These are phyloP conservation scores for Falco naumanni DNA, from an alignment of 2,797 vertebrate genomes.

Conservation along the genomic window DNA sequence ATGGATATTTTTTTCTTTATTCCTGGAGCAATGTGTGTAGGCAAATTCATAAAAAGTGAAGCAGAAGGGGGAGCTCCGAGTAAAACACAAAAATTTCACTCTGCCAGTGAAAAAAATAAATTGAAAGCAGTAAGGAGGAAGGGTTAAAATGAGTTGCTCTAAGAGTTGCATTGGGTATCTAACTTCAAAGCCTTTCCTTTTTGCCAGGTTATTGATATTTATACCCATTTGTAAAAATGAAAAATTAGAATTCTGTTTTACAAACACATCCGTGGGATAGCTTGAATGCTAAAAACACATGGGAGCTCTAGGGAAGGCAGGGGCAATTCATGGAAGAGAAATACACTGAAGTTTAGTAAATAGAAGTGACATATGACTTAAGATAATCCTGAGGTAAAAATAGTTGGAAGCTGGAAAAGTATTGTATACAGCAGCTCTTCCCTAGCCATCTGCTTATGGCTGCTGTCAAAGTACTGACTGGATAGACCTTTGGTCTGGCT, in stretches of 20 bases:
- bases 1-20: background rate
- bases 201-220: background rate
- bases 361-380: background rate
- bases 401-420: background rate
- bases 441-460: background rate
- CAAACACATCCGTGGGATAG: background rate
- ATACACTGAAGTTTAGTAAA: background rate
- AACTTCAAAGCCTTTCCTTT: background rate
- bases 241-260: background rate
- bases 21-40: background rate
- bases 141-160: background rate
- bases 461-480: background rate
- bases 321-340: background rate
- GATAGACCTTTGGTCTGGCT: background rate
- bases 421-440: background rate
- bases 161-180: background rate
- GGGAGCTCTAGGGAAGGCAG: background rate
- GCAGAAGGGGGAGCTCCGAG: background rate
- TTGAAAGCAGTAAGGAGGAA: background rate
- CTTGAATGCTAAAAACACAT: background rate
- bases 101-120: background rate
- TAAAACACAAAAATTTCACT: background rate
- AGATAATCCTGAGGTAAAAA: background rate
- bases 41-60: background rate
- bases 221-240: background rate